Percentiles rank a stretch among this genome's conserved stretches.
These are phyloP conservation scores for Epinotia ramella DNA, from an alignment of 2,888 invertebrate genomes.

Conservation along the genomic window DNA sequence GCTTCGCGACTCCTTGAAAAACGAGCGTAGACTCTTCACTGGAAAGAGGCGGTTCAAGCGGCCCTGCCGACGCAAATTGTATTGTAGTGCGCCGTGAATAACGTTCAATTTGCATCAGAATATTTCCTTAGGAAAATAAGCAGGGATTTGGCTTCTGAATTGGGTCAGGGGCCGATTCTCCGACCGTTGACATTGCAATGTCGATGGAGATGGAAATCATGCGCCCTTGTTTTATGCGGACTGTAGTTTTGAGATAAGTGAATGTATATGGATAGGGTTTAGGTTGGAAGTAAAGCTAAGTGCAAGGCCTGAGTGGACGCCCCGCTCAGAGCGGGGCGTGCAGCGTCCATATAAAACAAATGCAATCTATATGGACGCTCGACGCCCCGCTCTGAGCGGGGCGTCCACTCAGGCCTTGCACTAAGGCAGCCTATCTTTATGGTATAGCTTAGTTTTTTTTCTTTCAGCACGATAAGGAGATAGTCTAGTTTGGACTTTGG, in stretches of 20 bases:
- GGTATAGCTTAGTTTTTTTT: no score
- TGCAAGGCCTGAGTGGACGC: no score
- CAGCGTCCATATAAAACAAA: no score
- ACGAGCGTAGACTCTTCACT: constrained; percentile 35
- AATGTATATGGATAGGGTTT: neutral
- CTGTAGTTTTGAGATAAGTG: neutral
- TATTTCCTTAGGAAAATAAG: constrained; percentile 30
- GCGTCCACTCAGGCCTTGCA: no score
- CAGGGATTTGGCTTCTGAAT: constrained; percentile 34
- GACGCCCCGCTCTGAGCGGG: no score
- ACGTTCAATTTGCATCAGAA: constrained; percentile 34
- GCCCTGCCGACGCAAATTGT: constrained; percentile 4
- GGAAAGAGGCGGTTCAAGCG: constrained; percentile 27
- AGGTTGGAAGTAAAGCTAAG: no score
- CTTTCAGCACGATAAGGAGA: no score
- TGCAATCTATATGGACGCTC: no score
- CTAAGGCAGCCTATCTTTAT: no score
- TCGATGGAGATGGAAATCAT: constrained; percentile 29
- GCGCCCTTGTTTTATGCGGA: neutral
- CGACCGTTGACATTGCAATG: constrained; percentile 40
- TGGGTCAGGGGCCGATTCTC: constrained; percentile 43
- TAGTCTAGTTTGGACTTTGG: no score
- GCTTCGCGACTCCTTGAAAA: constrained; percentile 37
- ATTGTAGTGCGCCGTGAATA: constrained; percentile 6
- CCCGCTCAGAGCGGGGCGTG: no score